Evolutionary conservation across 2,113 vertebrate species (phyloP).

Genomic region (Siniperca chuatsi): DNA sequence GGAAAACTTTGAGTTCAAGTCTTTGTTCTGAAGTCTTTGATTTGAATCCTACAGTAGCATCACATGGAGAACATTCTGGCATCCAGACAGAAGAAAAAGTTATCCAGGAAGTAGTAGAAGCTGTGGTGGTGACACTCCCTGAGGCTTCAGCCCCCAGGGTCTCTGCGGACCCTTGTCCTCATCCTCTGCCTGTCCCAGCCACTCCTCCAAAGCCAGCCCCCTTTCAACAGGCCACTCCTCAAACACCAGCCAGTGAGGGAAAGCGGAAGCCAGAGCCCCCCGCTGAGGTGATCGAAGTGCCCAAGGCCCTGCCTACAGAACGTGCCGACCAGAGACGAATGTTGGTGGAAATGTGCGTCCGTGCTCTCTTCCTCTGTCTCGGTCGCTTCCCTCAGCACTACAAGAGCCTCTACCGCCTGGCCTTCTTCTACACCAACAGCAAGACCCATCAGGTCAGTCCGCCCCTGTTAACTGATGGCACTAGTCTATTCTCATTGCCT

Average conservation of each 20-base stretch:
- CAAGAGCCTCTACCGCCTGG: slow-evolving; percentile 97
- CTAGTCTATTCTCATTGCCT: not conserved
- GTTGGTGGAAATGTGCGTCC: slow-evolving; percentile 92
- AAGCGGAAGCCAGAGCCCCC: slow-evolving; percentile 85
- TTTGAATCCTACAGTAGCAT: slow-evolving; percentile 47
- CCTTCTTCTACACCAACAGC: slow-evolving; percentile 93
- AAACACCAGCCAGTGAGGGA: slow-evolving; percentile 81
- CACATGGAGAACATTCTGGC: slow-evolving; percentile 51
- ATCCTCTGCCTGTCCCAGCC: slow-evolving; percentile 62
- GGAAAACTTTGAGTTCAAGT: not conserved
- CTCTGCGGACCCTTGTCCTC: slow-evolving; percentile 55
- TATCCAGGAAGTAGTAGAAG: slow-evolving; percentile 78
- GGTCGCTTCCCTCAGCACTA: slow-evolving; percentile 98
- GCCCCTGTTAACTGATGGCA: not conserved
- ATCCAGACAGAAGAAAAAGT: slow-evolving; percentile 75
- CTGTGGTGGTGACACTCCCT: slow-evolving; percentile 76
- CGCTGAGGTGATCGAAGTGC: slow-evolving; percentile 85
- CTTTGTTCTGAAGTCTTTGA: not conserved
- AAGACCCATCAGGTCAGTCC: slow-evolving; percentile 91
- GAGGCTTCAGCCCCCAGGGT: slow-evolving; percentile 77
- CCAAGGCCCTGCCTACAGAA: slow-evolving; percentile 88
- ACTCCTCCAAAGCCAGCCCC: slow-evolving; percentile 74
- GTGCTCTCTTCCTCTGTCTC: slow-evolving; percentile 93
- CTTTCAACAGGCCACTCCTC: slow-evolving; percentile 56
- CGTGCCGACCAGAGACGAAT: slow-evolving; percentile 89